These are phyloP conservation scores for Gobio occitaniae DNA, from an alignment of 2,797 vertebrate genomes.

Conservation along the genomic window DNA sequence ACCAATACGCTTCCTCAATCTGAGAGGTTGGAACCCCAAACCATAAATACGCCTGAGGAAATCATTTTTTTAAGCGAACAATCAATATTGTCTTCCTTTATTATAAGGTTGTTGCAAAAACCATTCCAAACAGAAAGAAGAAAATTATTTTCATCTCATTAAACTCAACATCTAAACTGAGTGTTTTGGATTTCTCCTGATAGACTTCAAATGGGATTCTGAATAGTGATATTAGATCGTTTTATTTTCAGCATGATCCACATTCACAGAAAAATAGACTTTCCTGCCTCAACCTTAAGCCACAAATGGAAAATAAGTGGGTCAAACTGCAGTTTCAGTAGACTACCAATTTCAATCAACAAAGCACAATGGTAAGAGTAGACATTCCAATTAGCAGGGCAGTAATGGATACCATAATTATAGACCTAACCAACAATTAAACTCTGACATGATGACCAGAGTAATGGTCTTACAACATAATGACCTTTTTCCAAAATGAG, in stretches of 20 bases:
- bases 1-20: not conserved
- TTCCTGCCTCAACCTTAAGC: constrained; percentile 23
- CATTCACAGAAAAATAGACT: not conserved
- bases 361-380: constrained; percentile 45
- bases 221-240: constrained; percentile 2
- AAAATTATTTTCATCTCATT: not conserved
- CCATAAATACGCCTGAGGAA: constrained; percentile 7
- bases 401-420: constrained; percentile 53
- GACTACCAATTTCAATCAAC: constrained; percentile 42
- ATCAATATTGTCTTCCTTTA: constrained; percentile 11
- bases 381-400: constrained; percentile 37
- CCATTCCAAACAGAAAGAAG: not conserved
- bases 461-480: constrained; percentile 27
- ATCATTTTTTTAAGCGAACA: not conserved
- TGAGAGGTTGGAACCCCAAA: not conserved
- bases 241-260: constrained; percentile 30
- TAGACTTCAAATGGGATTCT: constrained; percentile 9
- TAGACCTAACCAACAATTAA: constrained; percentile 35
- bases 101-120: not conserved
- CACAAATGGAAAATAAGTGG: constrained; percentile 34
- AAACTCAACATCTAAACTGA: constrained; percentile 12
- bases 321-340: constrained; percentile 23
- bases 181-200: constrained; percentile 16
- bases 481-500: constrained; percentile 36
- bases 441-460: constrained; percentile 40